Conservation (phyloP, 1,140 invertebrate species). For the Gryllus bimaculatus region DNA sequence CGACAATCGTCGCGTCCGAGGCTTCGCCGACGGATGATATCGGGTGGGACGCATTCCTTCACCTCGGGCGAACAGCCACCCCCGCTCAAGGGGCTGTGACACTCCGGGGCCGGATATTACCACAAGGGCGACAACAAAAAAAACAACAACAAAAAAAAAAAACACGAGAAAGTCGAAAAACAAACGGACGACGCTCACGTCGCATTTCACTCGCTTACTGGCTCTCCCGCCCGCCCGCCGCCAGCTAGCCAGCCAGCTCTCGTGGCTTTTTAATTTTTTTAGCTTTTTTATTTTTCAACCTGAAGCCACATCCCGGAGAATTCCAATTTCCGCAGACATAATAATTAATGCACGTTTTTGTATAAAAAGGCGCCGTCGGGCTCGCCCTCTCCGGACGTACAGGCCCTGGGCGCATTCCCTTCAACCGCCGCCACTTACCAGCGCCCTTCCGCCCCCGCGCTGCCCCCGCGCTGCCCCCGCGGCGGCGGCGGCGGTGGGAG, state of each 20-base stretch:
- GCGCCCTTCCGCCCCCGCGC: background rate
- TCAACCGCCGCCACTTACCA: background rate
- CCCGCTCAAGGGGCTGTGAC: background rate
- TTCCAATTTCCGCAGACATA: slow-evolving; percentile 4
- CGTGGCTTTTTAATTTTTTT: slow-evolving; percentile 2
- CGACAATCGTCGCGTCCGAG: too few relatives aligned
- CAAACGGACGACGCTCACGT: background rate
- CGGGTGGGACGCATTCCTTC: background rate
- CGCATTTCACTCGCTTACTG: background rate
- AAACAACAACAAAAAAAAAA: too few relatives aligned
- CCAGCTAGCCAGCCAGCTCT: background rate
- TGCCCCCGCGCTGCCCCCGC: background rate
- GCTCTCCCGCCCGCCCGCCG: background rate
- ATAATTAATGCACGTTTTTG: slow-evolving; percentile 5
- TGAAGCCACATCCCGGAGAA: slow-evolving; percentile 2
- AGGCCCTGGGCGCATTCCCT: background rate
- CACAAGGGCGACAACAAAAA: background rate
- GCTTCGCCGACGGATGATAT: background rate
- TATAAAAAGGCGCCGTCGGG: background rate
- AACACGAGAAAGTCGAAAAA: background rate
- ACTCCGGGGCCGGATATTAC: background rate
- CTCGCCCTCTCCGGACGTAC: background rate
- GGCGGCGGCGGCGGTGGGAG: background rate
- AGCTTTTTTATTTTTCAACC: slow-evolving; percentile 5
- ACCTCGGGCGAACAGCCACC: background rate